Evolutionary conservation across 2,888 invertebrate genomes (phyloP), one percentile per base, ranked within the genome.

Genomic region (Habroteleia sp.): DNA sequence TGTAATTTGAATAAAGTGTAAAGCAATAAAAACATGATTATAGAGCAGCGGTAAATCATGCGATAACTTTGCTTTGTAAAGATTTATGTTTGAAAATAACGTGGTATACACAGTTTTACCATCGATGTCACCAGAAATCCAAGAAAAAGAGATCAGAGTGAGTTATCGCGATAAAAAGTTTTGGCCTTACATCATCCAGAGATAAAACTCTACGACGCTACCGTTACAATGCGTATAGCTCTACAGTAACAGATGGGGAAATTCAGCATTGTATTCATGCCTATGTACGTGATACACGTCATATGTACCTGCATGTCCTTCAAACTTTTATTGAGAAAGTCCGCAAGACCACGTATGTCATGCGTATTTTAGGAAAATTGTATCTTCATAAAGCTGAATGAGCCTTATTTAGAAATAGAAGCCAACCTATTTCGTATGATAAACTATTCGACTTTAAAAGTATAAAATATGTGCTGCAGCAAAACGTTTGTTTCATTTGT

Each of bases 131-230:
- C 74, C 73, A 77, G 54, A 66, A 74, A 76, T 74, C 74, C 72
- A 76, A 73, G 74, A 48, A 66, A 69, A 71, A 73, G 65, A 78
- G 66, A 74, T 75, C 75, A 74, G 58, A 42, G 56, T 73, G 76
- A 77, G 76, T 65, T 76, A 76, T 76, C 76, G 72, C 72, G 76
- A 76, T 76, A 76, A 76, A 76, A 76, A 76, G 63, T 76, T 76
- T 76, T 27, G 76, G 68, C 76, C 76, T 76, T 76, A 76, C 76
- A 76, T 76, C 76, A 76, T 73, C 75, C 72, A 50, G 73, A 73
- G 76, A 76, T 76, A 76, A 76, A 76, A 76, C 76, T 76, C 76
- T 42, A 46, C 76, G 69, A 63, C 73, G 73, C 73, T 62, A 66
- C 66, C 50, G 68, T 76, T 76, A 76, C 76, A 69, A 20, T 65